These are phyloP conservation scores for Choreutis nemorana DNA, from an alignment of 2,888 invertebrate species.

Conservation along the genomic window DNA sequence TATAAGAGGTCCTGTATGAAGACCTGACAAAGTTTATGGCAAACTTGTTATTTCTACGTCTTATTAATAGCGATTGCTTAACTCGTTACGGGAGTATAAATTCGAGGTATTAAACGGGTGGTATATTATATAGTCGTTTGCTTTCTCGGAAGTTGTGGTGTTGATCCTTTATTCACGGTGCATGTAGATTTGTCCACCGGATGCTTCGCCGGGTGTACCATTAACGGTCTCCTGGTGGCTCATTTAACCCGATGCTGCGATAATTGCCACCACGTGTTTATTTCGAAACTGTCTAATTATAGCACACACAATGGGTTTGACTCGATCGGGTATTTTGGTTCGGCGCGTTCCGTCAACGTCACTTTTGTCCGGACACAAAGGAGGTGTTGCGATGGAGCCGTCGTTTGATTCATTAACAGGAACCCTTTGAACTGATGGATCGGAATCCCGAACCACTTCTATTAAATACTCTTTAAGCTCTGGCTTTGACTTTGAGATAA, in stretches of 20 bases:
- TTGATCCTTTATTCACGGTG: conserved; percentile 34
- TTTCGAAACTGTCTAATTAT: conserved; percentile 60
- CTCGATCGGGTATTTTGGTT: conserved; percentile 59
- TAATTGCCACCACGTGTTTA: conserved; percentile 67
- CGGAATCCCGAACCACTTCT: conserved; percentile 33
- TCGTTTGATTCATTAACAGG: conserved; percentile 60
- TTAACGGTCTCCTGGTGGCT: conserved; percentile 60
- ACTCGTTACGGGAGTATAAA: conserved; percentile 22
- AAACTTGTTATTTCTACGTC: conserved; percentile 22
- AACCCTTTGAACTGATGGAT: conserved; percentile 58
- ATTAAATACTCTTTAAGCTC: conserved; percentile 29
- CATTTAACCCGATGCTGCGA: conserved; percentile 63
- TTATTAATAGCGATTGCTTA: conserved; percentile 27
- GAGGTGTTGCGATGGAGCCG: conserved; percentile 57
- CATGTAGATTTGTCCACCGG: conserved; percentile 42
- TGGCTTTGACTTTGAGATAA: conserved; percentile 1
- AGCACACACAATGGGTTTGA: conserved; percentile 62
- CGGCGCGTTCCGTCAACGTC: conserved; percentile 55
- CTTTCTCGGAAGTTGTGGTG: conserved; percentile 39
- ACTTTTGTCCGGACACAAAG: conserved; percentile 52
- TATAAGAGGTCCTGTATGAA: conserved; percentile 18
- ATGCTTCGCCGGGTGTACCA: conserved; percentile 42
- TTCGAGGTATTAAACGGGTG: conserved; percentile 22
- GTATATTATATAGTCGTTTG: conserved; percentile 26
- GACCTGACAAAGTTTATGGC: conserved; percentile 7